A percentile compares a stretch with the other conserved stretches of the same genome.
Evolutionary conservation across 2,113 vertebrate species (phyloP).

Genomic region (Tylochromis polylepis): DNA sequence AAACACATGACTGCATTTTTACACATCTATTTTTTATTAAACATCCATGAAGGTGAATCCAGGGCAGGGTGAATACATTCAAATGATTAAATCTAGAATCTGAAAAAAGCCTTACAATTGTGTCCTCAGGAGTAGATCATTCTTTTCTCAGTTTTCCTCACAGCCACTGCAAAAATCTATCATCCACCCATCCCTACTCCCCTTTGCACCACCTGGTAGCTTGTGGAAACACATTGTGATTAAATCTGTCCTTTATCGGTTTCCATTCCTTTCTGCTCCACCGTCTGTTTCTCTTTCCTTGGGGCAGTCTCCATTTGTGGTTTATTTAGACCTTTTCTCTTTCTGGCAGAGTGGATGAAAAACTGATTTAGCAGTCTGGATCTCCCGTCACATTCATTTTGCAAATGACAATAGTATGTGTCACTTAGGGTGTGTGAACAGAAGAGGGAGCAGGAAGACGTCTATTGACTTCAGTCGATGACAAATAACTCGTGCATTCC

Average conservation of each 20-base stretch:
- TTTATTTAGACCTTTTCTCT: conserved; percentile 17
- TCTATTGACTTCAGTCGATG: background rate
- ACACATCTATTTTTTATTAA: background rate
- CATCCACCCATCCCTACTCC: conserved; percentile 1
- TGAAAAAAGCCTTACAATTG: background rate
- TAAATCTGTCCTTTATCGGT: conserved; percentile 47
- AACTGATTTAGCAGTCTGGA: background rate
- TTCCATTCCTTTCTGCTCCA: background rate
- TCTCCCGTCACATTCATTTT: background rate
- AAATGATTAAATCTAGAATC: background rate
- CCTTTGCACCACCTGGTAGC: conserved; percentile 37
- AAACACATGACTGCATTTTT: background rate
- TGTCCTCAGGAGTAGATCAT: background rate
- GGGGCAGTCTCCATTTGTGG: background rate
- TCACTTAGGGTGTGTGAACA: background rate
- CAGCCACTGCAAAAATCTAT: background rate
- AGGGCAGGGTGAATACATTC: background rate
- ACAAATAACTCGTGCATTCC: background rate
- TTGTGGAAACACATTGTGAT: conserved; percentile 46
- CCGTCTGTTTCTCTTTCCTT: background rate
- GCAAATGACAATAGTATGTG: background rate
- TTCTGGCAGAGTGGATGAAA: conserved; percentile 2
- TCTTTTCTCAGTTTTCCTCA: background rate
- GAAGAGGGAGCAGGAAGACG: background rate
- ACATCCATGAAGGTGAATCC: background rate